Percentiles rank a stretch among this genome's conserved stretches.
These are phyloP conservation scores for Drosophila prolongata DNA, from an alignment of 2,888 invertebrate species.

Conservation along the genomic window DNA sequence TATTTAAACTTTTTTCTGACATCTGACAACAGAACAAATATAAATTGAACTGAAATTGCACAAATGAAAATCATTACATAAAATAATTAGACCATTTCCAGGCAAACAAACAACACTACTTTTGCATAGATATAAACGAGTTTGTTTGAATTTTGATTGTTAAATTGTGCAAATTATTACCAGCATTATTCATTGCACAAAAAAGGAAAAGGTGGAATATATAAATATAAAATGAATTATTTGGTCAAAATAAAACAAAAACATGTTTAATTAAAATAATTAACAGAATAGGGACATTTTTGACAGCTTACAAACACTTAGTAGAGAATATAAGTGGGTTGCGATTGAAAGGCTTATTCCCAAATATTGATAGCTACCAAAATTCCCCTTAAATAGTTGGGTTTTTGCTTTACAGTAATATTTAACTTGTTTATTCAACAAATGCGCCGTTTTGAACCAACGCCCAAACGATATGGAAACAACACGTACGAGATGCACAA, in stretches of 20 bases:
- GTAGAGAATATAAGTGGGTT: too few relatives aligned
- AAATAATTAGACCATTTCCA: slow-evolving; percentile 36
- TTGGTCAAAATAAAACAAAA: neutral
- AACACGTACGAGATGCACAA: slow-evolving; percentile 39
- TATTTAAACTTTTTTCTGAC: slow-evolving; percentile 35
- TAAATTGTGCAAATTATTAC: slow-evolving; percentile 42
- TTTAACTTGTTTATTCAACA: neutral
- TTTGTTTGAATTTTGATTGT: slow-evolving; percentile 35
- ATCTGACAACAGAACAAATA: slow-evolving; percentile 20
- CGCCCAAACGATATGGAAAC: slow-evolving; percentile 6
- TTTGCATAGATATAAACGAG: slow-evolving; percentile 28
- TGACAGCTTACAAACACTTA: too few relatives aligned
- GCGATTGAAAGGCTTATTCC: too few relatives aligned
- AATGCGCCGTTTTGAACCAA: neutral
- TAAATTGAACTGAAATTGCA: slow-evolving; percentile 7
- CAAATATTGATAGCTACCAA: neutral
- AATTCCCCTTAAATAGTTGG: neutral
- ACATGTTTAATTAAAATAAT: neutral
- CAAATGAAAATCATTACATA: slow-evolving; percentile 39
- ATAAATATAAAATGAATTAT: slow-evolving; percentile 16
- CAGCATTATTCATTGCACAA: slow-evolving; percentile 36
- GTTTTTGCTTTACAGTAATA: neutral
- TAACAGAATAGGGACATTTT: neutral
- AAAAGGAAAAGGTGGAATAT: slow-evolving; percentile 1
- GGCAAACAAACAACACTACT: slow-evolving; percentile 4